A percentile compares a stretch with the other conserved stretches of the same genome.
Conservation (phyloP, 2,113 vertebrate species). For the human (Homo sapiens) region DNA sequence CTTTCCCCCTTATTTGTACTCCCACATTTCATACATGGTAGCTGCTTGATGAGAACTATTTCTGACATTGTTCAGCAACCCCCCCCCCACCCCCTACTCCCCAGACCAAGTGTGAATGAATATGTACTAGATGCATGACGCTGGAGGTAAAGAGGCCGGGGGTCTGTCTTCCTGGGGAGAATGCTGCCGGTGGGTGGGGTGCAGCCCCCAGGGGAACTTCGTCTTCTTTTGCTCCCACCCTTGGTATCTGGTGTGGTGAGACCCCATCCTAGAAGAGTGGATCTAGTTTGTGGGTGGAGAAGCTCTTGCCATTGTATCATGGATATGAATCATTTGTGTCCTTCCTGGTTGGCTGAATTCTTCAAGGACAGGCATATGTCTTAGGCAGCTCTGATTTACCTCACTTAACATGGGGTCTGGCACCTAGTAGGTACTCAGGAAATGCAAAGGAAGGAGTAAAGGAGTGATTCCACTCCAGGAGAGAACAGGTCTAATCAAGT, state of each 20-base stretch:
- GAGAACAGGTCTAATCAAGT: conserved; percentile 15
- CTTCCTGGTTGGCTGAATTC: conserved; percentile 3
- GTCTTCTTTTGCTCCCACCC: neutral
- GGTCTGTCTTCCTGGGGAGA: neutral
- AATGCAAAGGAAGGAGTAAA: conserved; percentile 8
- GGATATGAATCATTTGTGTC: conserved; percentile 19
- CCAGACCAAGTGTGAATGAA: neutral
- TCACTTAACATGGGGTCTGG: neutral
- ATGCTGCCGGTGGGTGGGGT: neutral
- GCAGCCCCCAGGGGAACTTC: neutral
- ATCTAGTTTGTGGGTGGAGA: neutral
- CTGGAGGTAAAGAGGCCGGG: neutral
- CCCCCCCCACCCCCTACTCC: no score
- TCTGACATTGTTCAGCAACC: neutral
- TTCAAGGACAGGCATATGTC: conserved; percentile 2
- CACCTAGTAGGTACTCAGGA: neutral
- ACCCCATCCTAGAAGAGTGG: neutral
- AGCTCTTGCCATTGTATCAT: neutral
- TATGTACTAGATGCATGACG: neutral
- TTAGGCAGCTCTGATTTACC: neutral
- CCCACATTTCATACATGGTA: neutral
- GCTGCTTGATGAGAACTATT: neutral
- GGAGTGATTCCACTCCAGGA: neutral
- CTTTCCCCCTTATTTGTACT: neutral
- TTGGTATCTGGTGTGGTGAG: conserved; percentile 24